Evolutionary conservation across 2,797 vertebrate species (phyloP).

Genomic region (Typhlichthys subterraneus): DNA sequence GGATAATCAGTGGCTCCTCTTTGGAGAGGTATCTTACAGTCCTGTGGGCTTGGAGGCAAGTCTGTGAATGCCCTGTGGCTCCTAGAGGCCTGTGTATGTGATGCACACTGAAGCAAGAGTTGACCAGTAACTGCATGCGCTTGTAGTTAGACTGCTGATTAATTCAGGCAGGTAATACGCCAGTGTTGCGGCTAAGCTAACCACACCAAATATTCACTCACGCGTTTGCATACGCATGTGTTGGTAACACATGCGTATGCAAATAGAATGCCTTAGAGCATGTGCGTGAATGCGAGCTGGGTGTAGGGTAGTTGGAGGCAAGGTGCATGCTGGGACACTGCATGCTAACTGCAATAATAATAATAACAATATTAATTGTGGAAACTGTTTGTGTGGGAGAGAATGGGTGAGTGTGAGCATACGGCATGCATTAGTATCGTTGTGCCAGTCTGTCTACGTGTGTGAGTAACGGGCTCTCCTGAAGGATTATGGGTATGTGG

Average conservation of each 20-base stretch:
- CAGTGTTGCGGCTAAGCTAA: neutral
- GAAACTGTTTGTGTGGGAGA: neutral
- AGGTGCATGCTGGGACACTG: constrained; percentile 57
- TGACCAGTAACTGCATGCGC: constrained; percentile 69
- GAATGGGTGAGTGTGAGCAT: constrained; percentile 3
- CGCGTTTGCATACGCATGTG: constrained; percentile 41
- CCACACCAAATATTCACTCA: neutral
- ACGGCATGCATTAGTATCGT: neutral
- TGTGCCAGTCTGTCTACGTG: constrained; percentile 25
- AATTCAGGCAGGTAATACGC: constrained; percentile 18
- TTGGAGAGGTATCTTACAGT: neutral
- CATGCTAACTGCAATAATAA: constrained; percentile 27
- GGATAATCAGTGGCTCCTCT: constrained; percentile 20
- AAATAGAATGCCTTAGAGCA: constrained; percentile 59
- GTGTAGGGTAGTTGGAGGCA: constrained; percentile 14
- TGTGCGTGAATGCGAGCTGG: constrained; percentile 30
- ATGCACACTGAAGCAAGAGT: constrained; percentile 45
- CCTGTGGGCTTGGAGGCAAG: constrained; percentile 1
- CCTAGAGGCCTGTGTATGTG: constrained; percentile 64
- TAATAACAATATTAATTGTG: neutral
- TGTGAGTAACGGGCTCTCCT: constrained; percentile 46
- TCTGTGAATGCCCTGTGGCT: constrained; percentile 57
- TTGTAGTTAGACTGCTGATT: constrained; percentile 31
- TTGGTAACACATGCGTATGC: constrained; percentile 47
- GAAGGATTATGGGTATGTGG: constrained; percentile 70